Evolutionary conservation across 2,888 invertebrate genomes (phyloP).

Genomic region (Plutella xylostella): DNA sequence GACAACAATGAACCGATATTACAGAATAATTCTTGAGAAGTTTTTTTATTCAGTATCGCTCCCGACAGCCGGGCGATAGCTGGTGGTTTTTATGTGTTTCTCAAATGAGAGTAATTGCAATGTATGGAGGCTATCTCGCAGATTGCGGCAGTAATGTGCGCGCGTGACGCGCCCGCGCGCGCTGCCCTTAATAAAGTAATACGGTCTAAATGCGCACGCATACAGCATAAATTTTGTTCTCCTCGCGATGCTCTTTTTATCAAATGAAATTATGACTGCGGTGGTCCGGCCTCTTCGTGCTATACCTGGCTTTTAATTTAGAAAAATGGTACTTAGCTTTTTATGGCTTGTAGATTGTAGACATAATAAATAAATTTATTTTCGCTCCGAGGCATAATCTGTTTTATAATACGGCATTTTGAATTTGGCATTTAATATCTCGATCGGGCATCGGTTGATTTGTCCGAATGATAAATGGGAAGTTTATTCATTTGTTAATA

Average conservation of each 20-base stretch:
- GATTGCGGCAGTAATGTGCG: slow-evolving; percentile 39
- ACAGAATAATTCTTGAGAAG: slow-evolving; percentile 34
- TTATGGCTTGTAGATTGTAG: slow-evolving; percentile 33
- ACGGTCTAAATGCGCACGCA: slow-evolving; percentile 65
- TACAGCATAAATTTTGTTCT: slow-evolving; percentile 62
- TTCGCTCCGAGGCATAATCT: slow-evolving; percentile 36
- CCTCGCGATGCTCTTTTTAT: slow-evolving; percentile 52
- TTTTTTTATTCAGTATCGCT: slow-evolving; percentile 32
- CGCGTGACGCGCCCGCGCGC: slow-evolving; percentile 24
- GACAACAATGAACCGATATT: slow-evolving; percentile 13
- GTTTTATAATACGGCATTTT: background rate
- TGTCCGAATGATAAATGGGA: background rate
- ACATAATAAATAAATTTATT: slow-evolving; percentile 35
- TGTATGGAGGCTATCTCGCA: slow-evolving; percentile 46
- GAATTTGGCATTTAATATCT: slow-evolving; percentile 1
- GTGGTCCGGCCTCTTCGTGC: slow-evolving; percentile 49
- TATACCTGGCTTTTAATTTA: slow-evolving; percentile 55
- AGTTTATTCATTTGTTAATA: background rate
- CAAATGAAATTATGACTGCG: slow-evolving; percentile 57
- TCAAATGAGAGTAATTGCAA: slow-evolving; percentile 56
- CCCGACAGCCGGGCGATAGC: slow-evolving; percentile 34
- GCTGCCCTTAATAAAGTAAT: slow-evolving; percentile 65
- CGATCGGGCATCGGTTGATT: background rate
- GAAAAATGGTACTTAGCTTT: slow-evolving; percentile 43
- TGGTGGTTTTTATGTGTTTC: slow-evolving; percentile 51